Base-by-base conservation (phyloP, 2,113 vertebrate species). In the Lipophrys pholis region DNA sequence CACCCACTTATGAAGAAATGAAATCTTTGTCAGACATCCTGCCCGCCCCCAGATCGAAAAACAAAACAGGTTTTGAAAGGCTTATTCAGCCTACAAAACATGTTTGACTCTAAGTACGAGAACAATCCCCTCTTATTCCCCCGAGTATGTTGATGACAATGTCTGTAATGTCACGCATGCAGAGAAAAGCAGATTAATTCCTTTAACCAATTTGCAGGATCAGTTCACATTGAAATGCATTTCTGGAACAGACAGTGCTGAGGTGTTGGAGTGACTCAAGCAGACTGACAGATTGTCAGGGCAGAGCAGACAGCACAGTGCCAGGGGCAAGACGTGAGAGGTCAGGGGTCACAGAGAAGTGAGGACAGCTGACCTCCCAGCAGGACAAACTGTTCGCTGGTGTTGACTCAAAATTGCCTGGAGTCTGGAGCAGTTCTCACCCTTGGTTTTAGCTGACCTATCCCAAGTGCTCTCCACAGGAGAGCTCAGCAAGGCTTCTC, bases 21-120 rank as follows among this genome's bases (percentile, higher is more conserved):
- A 83, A 82, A 78, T 88, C 74, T 82, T 65, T 70, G 67, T 80
- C 83, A 86, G 86, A 90, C 81, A 83, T 88, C 55, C 77, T 87
- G 78, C 60, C 85, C 71, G 63, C 85, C 71, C 73, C 56, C 39
- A 76, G 67, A 57, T 56, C 45, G 53, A 40, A 41, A 66, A 53
- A 62, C 46, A 53, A 76, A 82, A 81, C 41, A 83, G 68, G 73
- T 78, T 81, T 76, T 72, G 57, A 81, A 84, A 76, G 73, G 63
- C 50, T 70, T 76, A 74, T 80, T 73, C 41, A 69, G 54, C 40
- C 59, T 55, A 86, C 71, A 69, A 63, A 78, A 71, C 56, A 69
- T 52, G 48, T 58, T 74, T 69, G 71, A 43, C 54, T 71, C 78
- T 58, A 68, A 75, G 40, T 66, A 81, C 87, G 69, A 78, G 48